Percentiles rank a stretch among this genome's conserved stretches.
Conservation (phyloP, 2,888 invertebrate genomes). For the Dynastes tityus region DNA sequence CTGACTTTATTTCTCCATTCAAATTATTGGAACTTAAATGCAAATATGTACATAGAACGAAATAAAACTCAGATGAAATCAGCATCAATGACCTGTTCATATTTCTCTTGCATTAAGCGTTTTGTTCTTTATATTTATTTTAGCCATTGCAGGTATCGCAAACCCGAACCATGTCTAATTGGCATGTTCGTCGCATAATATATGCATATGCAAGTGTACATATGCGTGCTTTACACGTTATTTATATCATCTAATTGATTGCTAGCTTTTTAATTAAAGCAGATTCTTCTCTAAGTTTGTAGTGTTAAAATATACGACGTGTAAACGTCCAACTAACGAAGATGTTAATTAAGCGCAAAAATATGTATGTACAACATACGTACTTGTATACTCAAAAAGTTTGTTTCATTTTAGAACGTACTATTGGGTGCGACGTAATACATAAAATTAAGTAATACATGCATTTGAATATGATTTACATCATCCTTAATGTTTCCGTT, state of each 20-base stretch:
- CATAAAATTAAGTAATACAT: neutral
- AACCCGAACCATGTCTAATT: neutral
- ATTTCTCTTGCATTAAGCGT: too few species aligned
- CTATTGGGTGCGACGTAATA: neutral
- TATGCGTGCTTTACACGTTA: neutral
- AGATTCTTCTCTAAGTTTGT: neutral
- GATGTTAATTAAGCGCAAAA: neutral
- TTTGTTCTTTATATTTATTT: too few species aligned
- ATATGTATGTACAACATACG: neutral
- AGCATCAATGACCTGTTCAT: too few species aligned
- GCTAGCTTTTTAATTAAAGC: neutral
- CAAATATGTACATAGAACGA: too few species aligned
- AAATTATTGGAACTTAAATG: too few species aligned
- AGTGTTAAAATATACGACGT: neutral
- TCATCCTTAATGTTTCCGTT: conserved; percentile 1
- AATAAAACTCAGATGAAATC: too few species aligned
- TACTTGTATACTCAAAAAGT: neutral
- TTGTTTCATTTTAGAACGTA: neutral
- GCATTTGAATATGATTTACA: neutral
- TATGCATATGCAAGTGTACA: neutral
- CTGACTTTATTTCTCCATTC: too few species aligned
- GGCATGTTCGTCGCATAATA: neutral
- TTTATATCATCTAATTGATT: conserved; percentile 1
- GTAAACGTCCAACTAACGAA: conserved; percentile 2
- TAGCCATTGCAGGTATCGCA: too few species aligned